phyloP scores from a whole-genome alignment of 2,888 invertebrate genomes.

The Plemyria rubiginata region DNA sequence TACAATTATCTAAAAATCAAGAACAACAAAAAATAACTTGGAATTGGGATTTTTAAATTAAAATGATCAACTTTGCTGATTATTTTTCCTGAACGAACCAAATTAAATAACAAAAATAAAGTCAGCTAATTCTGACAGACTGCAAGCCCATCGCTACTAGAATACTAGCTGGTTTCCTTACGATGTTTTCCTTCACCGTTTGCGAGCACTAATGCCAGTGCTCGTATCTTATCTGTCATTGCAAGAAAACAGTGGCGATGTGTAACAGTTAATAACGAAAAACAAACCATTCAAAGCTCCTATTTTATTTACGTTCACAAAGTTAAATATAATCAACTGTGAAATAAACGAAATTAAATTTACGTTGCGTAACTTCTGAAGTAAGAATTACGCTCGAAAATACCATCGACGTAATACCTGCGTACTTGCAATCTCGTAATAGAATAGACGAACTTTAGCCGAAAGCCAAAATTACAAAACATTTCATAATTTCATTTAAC shows the following conservation, averaged over 20 bases:
- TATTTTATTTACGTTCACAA: constrained; percentile 20
- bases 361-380: constrained; percentile 58
- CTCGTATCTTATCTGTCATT: no score
- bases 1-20: no score
- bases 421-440: constrained; percentile 50
- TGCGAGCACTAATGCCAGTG: no score
- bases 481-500: constrained; percentile 19
- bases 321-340: constrained; percentile 60
- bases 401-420: constrained; percentile 53
- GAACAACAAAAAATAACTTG: no score
- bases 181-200: no score
- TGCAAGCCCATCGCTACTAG: no score
- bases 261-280: not conserved
- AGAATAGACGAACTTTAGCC: constrained; percentile 49
- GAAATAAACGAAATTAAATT: constrained; percentile 71
- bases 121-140: no score
- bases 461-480: constrained; percentile 18
- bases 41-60: no score
- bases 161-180: no score
- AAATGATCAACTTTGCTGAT: no score
- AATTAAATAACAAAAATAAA: no score
- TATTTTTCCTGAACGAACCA: no score
- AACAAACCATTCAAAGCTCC: not conserved
- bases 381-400: constrained; percentile 54
- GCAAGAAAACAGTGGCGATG: not conserved